Evolutionary conservation across 2,113 vertebrate genomes (phyloP).

Genomic region (Toxotes jaculatrix): DNA sequence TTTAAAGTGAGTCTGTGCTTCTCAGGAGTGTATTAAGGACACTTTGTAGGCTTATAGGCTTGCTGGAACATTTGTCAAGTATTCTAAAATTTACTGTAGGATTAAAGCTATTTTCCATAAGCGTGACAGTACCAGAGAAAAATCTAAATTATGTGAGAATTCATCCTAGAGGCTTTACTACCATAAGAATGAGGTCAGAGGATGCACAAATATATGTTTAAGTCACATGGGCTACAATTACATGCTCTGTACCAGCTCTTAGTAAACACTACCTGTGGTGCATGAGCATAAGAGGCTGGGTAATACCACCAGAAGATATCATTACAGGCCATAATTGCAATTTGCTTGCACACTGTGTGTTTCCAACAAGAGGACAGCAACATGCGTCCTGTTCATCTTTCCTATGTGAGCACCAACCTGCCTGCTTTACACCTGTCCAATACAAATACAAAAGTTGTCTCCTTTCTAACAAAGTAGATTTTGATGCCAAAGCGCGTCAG

Average conservation of each 20-base stretch:
- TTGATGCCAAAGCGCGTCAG: neutral
- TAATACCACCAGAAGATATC: neutral
- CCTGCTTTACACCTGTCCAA: slow-evolving; percentile 29
- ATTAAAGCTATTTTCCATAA: neutral
- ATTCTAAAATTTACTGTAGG: neutral
- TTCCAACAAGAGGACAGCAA: slow-evolving; percentile 13
- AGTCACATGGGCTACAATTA: slow-evolving; percentile 26
- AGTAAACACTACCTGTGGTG: slow-evolving; percentile 45
- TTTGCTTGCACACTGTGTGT: neutral
- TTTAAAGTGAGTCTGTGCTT: neutral
- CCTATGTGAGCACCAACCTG: neutral
- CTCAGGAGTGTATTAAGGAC: neutral
- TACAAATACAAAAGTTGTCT: slow-evolving; percentile 58
- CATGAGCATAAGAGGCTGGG: neutral
- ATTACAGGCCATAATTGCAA: slow-evolving; percentile 12
- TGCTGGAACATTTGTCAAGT: neutral
- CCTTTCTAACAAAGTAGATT: slow-evolving; percentile 41
- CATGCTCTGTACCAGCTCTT: neutral
- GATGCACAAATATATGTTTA: slow-evolving; percentile 32
- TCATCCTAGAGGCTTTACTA: slow-evolving; percentile 3
- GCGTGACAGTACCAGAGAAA: neutral
- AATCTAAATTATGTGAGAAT: neutral
- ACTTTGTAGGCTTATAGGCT: neutral
- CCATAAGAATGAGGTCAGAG: slow-evolving; percentile 19
- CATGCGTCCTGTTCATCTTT: neutral